Conservation (phyloP, 2,888 invertebrate genomes). For the Temnothorax rugatulus region DNA sequence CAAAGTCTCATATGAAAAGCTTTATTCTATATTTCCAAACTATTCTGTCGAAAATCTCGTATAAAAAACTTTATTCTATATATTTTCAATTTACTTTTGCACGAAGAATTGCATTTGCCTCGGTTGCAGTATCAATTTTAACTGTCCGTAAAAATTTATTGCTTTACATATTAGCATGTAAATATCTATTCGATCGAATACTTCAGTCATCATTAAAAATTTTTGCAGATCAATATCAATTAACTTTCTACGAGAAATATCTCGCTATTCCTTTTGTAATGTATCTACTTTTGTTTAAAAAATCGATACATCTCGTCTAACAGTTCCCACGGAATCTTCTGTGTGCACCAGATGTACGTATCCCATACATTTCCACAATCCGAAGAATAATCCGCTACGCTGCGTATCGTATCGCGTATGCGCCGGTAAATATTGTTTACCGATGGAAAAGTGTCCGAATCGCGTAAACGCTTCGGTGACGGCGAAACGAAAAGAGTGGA, state of each 20-base stretch:
- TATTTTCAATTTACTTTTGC: slow-evolving; percentile 9
- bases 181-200: slow-evolving; percentile 1
- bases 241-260: background rate
- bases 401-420: slow-evolving; percentile 45
- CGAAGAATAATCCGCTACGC: slow-evolving; percentile 34
- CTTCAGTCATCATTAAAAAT: background rate
- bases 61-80: slow-evolving; percentile 10
- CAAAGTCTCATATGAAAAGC: background rate
- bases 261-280: background rate
- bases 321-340: background rate
- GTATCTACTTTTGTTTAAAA: slow-evolving; percentile 4
- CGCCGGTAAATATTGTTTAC: slow-evolving; percentile 51
- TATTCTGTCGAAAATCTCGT: background rate
- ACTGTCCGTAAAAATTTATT: background rate
- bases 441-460: slow-evolving; percentile 53
- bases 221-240: background rate
- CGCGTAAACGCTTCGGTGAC: slow-evolving; percentile 51
- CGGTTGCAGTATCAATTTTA: background rate
- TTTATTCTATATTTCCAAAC: background rate
- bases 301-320: slow-evolving; percentile 22
- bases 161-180: background rate
- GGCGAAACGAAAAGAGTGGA: slow-evolving; percentile 45
- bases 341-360: background rate
- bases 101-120: background rate
- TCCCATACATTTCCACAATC: slow-evolving; percentile 33